phyloP scores from a whole-genome alignment of 1,140 invertebrate species.

The Atta colombica region DNA sequence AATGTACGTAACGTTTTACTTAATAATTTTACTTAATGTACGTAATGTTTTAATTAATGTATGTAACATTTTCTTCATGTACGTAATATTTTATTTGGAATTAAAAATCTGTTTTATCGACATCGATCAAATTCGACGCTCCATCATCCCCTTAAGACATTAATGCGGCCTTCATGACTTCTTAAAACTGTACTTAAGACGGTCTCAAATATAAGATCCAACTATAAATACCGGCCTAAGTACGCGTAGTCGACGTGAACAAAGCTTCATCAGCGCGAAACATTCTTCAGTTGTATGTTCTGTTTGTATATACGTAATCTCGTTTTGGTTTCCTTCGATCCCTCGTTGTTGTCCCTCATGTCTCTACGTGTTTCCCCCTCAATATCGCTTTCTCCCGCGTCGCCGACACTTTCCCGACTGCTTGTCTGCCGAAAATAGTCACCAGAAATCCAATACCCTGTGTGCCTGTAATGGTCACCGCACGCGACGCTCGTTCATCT shows the following conservation, averaged over 20 bases:
- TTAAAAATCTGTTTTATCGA: no score
- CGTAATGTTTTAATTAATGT: no score
- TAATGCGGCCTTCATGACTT: no score
- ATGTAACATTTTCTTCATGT: no score
- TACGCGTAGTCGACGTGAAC: background rate
- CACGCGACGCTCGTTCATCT: constrained; percentile 35
- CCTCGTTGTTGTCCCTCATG: constrained; percentile 25
- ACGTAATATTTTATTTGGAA: no score
- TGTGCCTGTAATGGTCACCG: constrained; percentile 37
- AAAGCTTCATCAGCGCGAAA: background rate
- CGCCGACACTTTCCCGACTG: constrained; percentile 45
- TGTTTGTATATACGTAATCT: background rate
- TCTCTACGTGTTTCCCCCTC: constrained; percentile 7
- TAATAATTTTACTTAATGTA: no score
- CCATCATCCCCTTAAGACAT: no score
- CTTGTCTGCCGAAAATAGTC: constrained; percentile 63
- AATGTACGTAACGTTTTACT: no score
- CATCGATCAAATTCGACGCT: no score
- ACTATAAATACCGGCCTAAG: no score
- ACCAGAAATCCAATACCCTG: constrained; percentile 59
- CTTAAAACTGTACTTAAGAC: no score
- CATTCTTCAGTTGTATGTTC: background rate
- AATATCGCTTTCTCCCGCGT: constrained; percentile 40
- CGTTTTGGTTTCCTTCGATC: background rate
- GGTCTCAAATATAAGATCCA: no score